phyloP scores from a whole-genome alignment of 2,113 vertebrate species.

The Siniperca knerii region DNA sequence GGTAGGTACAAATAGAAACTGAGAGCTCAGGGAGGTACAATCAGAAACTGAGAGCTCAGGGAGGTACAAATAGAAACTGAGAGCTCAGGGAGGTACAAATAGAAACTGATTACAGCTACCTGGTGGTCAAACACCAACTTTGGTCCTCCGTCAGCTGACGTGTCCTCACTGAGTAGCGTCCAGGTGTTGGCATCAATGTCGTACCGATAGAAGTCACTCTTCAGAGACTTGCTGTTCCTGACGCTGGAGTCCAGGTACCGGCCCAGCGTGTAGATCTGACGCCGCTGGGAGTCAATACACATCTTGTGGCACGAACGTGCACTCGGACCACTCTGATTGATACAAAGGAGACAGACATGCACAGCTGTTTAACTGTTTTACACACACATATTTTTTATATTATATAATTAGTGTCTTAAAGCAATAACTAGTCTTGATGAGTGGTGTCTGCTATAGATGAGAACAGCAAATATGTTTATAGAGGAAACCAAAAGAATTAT shows the following conservation, averaged over 20 bases:
- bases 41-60: too few relatives aligned
- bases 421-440: too few relatives aligned
- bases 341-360: background rate
- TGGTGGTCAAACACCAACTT: conserved; percentile 99
- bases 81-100: background rate
- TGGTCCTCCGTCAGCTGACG: conserved; percentile 94
- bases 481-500: background rate
- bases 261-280: conserved; percentile 97
- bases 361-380: too few relatives aligned
- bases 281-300: conserved; percentile 97
- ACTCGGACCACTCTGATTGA: conserved; percentile 92
- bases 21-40: too few relatives aligned
- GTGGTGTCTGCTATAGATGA: too few relatives aligned
- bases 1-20: too few relatives aligned
- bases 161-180: conserved; percentile 96
- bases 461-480: background rate
- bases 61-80: too few relatives aligned
- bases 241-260: conserved; percentile 98
- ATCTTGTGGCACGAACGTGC: conserved; percentile 99
- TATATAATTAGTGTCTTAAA: background rate
- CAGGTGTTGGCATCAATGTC: conserved; percentile 97
- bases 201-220: conserved; percentile 98
- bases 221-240: conserved; percentile 97
- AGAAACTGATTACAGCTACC: conserved; percentile 79
- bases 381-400: too few relatives aligned